These are phyloP conservation scores for Epizoanthus ramosus DNA, from an alignment of 92 coral and sea anemone genomes.

Conservation along the genomic window DNA sequence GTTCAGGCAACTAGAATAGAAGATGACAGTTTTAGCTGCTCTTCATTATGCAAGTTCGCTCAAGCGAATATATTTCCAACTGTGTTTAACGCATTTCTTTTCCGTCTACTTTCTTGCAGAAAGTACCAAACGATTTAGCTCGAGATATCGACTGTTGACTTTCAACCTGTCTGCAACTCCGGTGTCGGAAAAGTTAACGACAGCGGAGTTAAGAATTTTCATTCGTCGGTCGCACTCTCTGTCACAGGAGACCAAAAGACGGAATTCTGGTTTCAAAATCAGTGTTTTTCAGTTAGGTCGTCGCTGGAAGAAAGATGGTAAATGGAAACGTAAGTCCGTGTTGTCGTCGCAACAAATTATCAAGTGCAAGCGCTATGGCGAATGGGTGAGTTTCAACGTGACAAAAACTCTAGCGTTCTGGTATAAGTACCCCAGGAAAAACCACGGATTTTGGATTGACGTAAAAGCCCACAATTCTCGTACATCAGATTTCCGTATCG, in stretches of 20 bases:
- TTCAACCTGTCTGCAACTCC: conserved; percentile 82
- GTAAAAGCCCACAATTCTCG: conserved; percentile 69
- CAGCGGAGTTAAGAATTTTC: conserved; percentile 83
- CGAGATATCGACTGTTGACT: conserved; percentile 71
- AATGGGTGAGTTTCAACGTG: conserved; percentile 86
- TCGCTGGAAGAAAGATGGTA: conserved; percentile 53
- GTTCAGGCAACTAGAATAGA: conserved; percentile 3
- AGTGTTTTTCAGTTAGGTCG: conserved; percentile 70
- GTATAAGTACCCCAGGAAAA: conserved; percentile 74
- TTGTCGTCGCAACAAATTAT: conserved; percentile 55
- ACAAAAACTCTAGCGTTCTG: conserved; percentile 82
- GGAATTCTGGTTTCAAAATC: conserved; percentile 63
- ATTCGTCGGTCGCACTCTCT: conserved; percentile 84
- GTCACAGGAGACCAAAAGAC: conserved; percentile 22
- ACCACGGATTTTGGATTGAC: conserved; percentile 79
- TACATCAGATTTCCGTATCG: conserved; percentile 84
- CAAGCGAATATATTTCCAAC: conserved; percentile 41
- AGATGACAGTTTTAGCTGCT: conserved; percentile 11
- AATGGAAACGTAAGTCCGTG: conserved; percentile 76
- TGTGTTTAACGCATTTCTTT: conserved; percentile 4
- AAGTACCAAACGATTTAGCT: conserved; percentile 53
- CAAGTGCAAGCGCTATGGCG: conserved; percentile 88
- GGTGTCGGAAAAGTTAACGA: conserved; percentile 65
- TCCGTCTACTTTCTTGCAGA: conserved; percentile 20
- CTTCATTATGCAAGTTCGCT: conserved; percentile 48